Evolutionary conservation across 2,113 vertebrate species (phyloP).

Genomic region (Parus major): DNA sequence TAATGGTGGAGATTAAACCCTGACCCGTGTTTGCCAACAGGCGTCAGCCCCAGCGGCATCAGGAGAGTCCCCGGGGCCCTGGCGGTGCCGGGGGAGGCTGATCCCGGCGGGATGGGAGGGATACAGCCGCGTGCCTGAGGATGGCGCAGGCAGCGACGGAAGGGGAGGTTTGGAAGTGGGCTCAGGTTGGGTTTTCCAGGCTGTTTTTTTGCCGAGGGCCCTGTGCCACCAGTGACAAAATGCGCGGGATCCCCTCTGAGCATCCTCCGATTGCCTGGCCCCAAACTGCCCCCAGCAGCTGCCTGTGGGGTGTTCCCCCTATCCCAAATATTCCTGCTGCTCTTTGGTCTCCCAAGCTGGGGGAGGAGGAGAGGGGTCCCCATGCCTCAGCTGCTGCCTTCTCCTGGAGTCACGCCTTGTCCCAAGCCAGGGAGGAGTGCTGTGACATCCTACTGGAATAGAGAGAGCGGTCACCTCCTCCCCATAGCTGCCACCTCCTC

Average conservation of each 20-base stretch:
- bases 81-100: rapidly evolving
- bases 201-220: neutral
- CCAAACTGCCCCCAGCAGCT: neutral
- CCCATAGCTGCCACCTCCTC: neutral
- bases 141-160: neutral
- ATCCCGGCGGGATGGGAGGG: neutral
- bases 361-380: neutral
- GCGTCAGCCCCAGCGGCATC: neutral
- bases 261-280: neutral
- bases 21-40: slow-evolving; percentile 49
- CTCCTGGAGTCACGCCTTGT: neutral
- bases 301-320: neutral
- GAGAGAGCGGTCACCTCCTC: neutral
- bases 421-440: neutral
- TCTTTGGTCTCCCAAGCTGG: neutral
- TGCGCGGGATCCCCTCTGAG: rapidly evolving
- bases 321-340: neutral
- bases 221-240: rapidly evolving
- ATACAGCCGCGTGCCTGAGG: rapidly evolving
- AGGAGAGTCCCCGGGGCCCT: neutral
- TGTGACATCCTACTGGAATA: rapidly evolving
- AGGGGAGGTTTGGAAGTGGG: neutral
- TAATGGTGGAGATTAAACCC: slow-evolving; percentile 52
- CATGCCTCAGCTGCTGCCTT: neutral
- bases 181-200: neutral